Base-by-base conservation (phyloP, 64 coral and sea anemone genomes). In the Acropora yongei region DNA sequence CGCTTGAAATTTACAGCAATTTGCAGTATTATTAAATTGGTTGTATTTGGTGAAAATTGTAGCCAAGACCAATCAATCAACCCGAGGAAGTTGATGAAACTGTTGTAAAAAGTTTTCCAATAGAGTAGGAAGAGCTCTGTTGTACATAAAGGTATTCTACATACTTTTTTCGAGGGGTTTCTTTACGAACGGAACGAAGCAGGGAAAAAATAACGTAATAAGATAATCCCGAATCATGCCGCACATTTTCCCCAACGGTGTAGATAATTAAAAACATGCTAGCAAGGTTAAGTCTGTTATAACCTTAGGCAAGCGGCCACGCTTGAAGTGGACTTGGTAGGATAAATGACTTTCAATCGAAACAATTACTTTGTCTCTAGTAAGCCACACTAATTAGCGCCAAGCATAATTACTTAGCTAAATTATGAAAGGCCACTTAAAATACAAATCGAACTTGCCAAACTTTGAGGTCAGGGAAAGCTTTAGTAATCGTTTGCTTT, bases 381-480 rank as follows among this genome's bases (percentile, higher is more conserved):
- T 83, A 68, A 85, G 82, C 69, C 63, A 85, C 63, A 72, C 82
- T 71, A 85, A 85, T 85, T 85, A 85, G 61, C 66, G 65, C 45
- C 63, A 85, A 71, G 42, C 20, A 57, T 85, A 71, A 85, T 85
- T 85, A 85, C 41, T 85, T 49, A 17, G 18, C 10, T 18, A 85
- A 69, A 72, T 71, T 48, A 71, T 49, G 39, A 85, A 17, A 48
- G 82, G 47, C 46, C 61, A 85, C 63, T 85, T 72, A 50, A 83
- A 47, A 17, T 58, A 16, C 57, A 45, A 60, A 67, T 39, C 39
- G 41, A 78, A 18, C 43, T 77, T 78, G 75, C 44, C 75, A 63
- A 10, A 20, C 18, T 69, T 71, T 14, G 68, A 72, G 4, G 68
- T 55, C 44, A 43, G 18, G n/a, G 17, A 46, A 2, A 43, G 3